A percentile compares a stretch with the other conserved stretches of the same genome.
phyloP scores from a whole-genome alignment of 1,140 invertebrate species.

The Luehdorfia chinensis region DNA sequence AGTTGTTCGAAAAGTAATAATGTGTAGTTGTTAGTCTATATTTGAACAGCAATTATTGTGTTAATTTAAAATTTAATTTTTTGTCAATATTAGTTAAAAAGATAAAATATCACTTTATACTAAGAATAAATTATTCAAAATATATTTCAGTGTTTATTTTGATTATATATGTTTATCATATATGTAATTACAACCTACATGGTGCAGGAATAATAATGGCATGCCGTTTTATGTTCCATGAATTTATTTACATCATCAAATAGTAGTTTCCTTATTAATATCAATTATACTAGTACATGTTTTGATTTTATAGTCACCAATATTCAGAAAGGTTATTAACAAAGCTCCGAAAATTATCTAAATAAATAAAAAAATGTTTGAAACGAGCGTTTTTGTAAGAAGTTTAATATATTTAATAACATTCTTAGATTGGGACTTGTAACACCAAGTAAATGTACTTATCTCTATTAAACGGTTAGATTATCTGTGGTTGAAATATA shows the following conservation, averaged over 20 bases:
- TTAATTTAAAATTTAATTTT: too few species aligned
- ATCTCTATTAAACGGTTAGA: slow-evolving; percentile 21
- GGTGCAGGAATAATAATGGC: neutral
- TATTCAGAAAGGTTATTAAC: slow-evolving; percentile 4
- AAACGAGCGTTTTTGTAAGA: slow-evolving; percentile 16
- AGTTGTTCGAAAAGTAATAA: too few species aligned
- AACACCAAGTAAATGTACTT: slow-evolving; percentile 25
- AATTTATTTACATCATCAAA: slow-evolving; percentile 56
- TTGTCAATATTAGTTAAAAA: too few species aligned
- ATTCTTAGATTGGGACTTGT: slow-evolving; percentile 58
- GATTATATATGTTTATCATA: too few species aligned
- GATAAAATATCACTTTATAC: too few species aligned
- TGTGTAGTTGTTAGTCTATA: too few species aligned
- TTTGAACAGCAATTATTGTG: too few species aligned
- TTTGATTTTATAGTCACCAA: slow-evolving; percentile 13
- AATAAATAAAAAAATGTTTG: slow-evolving; percentile 20
- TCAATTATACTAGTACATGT: slow-evolving; percentile 9
- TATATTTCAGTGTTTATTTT: too few species aligned
- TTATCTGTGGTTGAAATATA: slow-evolving; percentile 4
- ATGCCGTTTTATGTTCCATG: slow-evolving; percentile 35
- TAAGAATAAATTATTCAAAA: too few species aligned
- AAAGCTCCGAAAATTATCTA: slow-evolving; percentile 3
- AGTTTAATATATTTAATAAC: slow-evolving; percentile 27
- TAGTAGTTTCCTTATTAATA: slow-evolving; percentile 22
- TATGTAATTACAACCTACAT: too few species aligned